A percentile compares a stretch with the other conserved stretches of the same genome.
Conservation (phyloP, 2,113 vertebrate genomes). For the Agelaius phoeniceus region DNA sequence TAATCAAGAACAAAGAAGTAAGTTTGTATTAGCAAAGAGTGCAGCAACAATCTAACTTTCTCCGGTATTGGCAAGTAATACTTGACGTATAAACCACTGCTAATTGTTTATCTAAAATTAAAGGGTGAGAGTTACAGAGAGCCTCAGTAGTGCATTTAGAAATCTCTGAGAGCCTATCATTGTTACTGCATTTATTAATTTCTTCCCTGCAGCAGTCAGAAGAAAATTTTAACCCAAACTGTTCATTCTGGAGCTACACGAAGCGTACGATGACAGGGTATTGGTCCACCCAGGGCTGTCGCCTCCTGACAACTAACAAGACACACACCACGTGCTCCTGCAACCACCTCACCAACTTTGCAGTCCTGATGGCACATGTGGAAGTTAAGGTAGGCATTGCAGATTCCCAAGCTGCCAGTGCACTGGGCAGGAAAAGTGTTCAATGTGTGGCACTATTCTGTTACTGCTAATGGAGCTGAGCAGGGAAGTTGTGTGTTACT, state of each 20-base stretch:
- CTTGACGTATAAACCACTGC: neutral
- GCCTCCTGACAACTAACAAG: slow-evolving; percentile 90
- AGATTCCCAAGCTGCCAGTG: neutral
- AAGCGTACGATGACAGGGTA: slow-evolving; percentile 92
- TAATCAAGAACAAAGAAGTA: slow-evolving; percentile 45
- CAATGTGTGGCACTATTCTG: neutral
- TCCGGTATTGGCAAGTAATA: neutral
- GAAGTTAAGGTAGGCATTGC: slow-evolving; percentile 89
- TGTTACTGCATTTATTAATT: slow-evolving; percentile 57
- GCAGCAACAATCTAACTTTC: neutral
- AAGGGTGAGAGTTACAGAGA: neutral
- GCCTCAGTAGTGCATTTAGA: neutral
- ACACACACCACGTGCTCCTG: slow-evolving; percentile 97
- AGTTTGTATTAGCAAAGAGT: slow-evolving; percentile 12
- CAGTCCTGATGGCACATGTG: slow-evolving; percentile 97
- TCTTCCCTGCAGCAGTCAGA: slow-evolving; percentile 86
- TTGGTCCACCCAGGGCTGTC: slow-evolving; percentile 98
- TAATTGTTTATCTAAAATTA: slow-evolving; percentile 13
- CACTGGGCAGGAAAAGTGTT: neutral
- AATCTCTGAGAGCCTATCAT: slow-evolving; percentile 18
- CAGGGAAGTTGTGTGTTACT: neutral
- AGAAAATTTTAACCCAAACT: slow-evolving; percentile 99
- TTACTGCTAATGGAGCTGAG: neutral
- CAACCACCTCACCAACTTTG: slow-evolving; percentile 97
- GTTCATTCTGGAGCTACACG: slow-evolving; percentile 98